Percentiles rank a stretch among this genome's conserved stretches.
Evolutionary conservation across 2,797 vertebrate genomes (phyloP).

Genomic region (Ceyx erithaca): DNA sequence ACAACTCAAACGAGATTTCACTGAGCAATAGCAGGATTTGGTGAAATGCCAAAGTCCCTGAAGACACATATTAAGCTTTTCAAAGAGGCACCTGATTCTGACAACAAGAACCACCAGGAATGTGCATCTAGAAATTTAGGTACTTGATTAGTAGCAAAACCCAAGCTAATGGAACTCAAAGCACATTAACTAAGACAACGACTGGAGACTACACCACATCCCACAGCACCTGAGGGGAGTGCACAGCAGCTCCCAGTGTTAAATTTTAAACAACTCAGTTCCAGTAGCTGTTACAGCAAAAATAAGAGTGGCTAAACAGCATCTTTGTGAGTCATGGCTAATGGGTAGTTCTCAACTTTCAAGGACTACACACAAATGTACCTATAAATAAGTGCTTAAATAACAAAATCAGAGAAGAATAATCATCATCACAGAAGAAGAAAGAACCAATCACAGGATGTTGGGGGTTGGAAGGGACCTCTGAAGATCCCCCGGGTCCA

Average conservation of each 20-base stretch:
- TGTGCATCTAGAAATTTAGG: fast-evolving
- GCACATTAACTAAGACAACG: background rate
- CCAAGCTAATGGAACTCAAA: background rate
- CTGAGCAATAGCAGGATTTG: background rate
- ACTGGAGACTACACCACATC: background rate
- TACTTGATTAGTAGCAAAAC: background rate
- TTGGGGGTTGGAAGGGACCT: no score
- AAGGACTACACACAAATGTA: background rate
- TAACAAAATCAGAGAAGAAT: no score
- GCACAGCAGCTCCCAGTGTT: fast-evolving
- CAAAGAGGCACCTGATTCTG: background rate
- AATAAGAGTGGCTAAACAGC: background rate
- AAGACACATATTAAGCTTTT: background rate
- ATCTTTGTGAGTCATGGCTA: background rate
- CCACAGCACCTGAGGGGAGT: fast-evolving
- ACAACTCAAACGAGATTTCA: background rate
- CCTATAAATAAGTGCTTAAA: background rate
- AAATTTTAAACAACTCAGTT: background rate
- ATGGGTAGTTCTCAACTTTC: background rate
- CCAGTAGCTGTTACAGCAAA: background rate
- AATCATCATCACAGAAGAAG: no score
- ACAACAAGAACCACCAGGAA: background rate
- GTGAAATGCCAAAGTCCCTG: background rate
- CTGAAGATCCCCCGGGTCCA: no score
- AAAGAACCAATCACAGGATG: no score